These are phyloP conservation scores for Lomographa bimaculata DNA, from an alignment of 2,888 invertebrate species.

Conservation along the genomic window DNA sequence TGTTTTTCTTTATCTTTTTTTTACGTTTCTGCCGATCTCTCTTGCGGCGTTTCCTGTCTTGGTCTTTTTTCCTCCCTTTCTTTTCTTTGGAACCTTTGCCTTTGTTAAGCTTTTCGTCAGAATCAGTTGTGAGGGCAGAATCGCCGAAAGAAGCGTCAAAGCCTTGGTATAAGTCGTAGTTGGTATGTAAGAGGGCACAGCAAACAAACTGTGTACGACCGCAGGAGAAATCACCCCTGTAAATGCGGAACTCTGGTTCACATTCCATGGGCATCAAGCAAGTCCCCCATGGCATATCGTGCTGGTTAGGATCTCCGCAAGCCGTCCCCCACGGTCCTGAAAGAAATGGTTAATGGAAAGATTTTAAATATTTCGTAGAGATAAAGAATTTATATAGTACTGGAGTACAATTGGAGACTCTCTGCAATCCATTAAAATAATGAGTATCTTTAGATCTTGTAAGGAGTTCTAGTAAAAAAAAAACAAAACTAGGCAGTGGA, in stretches of 20 bases:
- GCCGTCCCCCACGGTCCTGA: conserved; percentile 75
- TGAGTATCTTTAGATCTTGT: too few species aligned
- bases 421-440: too few species aligned
- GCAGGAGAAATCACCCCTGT: conserved; percentile 66
- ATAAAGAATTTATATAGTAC: too few species aligned
- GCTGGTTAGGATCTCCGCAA: conserved; percentile 71
- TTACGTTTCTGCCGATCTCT: conserved; percentile 50
- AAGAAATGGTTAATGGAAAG: too few species aligned
- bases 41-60: conserved; percentile 40
- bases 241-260: conserved; percentile 65
- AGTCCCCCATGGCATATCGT: conserved; percentile 70
- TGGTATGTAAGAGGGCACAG: conserved; percentile 57
- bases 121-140: conserved; percentile 52
- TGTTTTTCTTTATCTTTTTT: conserved; percentile 54
- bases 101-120: conserved; percentile 45
- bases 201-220: conserved; percentile 65
- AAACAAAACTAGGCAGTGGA: too few species aligned
- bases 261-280: conserved; percentile 66
- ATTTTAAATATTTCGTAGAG: too few species aligned
- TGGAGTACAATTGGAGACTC: too few species aligned
- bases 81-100: conserved; percentile 39
- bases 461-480: too few species aligned
- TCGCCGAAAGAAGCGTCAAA: conserved; percentile 64
- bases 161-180: conserved; percentile 67
- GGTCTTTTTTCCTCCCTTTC: conserved; percentile 25